phyloP scores from a whole-genome alignment of 2,797 vertebrate genomes.

The Lemur catta region DNA sequence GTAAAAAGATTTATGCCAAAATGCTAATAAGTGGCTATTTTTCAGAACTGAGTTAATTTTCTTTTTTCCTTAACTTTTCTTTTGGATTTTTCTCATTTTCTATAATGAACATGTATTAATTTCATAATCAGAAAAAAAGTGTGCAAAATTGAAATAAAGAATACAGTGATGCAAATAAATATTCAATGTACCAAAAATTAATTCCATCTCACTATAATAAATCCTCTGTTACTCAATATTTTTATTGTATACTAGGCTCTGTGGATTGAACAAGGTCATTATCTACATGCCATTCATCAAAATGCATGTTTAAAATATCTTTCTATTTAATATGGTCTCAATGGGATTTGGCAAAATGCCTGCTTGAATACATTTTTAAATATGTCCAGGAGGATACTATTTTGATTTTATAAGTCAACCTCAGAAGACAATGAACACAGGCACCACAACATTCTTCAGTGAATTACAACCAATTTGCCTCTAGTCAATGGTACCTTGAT shows the following conservation, averaged over 20 bases:
- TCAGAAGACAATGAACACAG: constrained; percentile 22
- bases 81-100: not conserved
- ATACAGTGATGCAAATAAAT: constrained; percentile 8
- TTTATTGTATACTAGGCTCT: not conserved
- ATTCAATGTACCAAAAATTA: not conserved
- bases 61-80: not conserved
- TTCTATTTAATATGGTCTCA: constrained; percentile 54
- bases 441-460: not conserved
- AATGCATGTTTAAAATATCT: constrained; percentile 59
- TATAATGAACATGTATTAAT: not conserved
- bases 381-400: not conserved
- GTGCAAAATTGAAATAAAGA: constrained; percentile 18
- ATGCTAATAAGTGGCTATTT: not conserved
- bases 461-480: constrained; percentile 28
- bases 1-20: not conserved
- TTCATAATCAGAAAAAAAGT: not conserved
- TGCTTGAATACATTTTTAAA: constrained; percentile 49
- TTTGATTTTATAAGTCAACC: constrained; percentile 53
- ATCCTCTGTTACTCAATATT: not conserved
- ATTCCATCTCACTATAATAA: not conserved
- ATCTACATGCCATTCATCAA: constrained; percentile 45
- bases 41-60: not conserved
- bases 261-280: constrained; percentile 27
- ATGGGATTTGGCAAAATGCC: constrained; percentile 61
- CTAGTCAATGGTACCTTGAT: not conserved